Percentiles rank a stretch among this genome's conserved stretches.
Evolutionary conservation across 1,140 invertebrate species (phyloP).

Genomic region (Trissolcus basalis): DNA sequence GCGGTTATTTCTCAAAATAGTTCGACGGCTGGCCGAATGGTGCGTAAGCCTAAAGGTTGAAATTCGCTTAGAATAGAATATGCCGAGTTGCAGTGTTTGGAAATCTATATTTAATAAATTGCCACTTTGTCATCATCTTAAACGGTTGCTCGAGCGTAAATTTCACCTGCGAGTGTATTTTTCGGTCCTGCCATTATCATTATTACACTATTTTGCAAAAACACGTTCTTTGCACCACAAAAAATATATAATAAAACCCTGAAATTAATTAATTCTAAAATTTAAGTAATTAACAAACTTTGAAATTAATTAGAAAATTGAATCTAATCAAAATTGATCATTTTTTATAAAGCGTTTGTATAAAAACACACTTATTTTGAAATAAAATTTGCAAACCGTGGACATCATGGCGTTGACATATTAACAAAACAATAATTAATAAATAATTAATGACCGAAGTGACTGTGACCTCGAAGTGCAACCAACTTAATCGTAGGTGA

Average conservation of each 20-base stretch:
- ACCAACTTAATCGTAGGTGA: conserved; percentile 6
- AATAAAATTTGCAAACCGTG: neutral
- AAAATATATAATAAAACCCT: too few relatives aligned
- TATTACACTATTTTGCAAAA: too few relatives aligned
- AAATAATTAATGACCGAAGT: neutral
- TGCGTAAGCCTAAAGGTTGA: conserved; percentile 16
- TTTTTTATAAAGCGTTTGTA: too few relatives aligned
- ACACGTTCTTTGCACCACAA: too few relatives aligned
- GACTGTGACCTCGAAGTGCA: conserved; percentile 20
- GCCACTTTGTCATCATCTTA: conserved; percentile 19
- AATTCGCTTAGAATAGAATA: conserved; percentile 35
- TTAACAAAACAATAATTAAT: too few relatives aligned
- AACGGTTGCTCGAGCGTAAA: conserved; percentile 13
- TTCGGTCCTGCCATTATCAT: too few relatives aligned
- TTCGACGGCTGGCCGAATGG: conserved; percentile 29
- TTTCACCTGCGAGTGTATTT: neutral
- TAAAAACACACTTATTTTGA: neutral
- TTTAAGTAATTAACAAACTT: too few relatives aligned
- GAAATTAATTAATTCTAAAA: too few relatives aligned
- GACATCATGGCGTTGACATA: too few relatives aligned
- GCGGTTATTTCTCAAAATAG: conserved; percentile 41
- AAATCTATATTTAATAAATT: conserved; percentile 32
- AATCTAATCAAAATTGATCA: too few relatives aligned
- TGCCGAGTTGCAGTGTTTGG: conserved; percentile 7
- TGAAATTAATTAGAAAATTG: too few relatives aligned